Conservation (phyloP, 1,140 invertebrate genomes). For the Mya arenaria region DNA sequence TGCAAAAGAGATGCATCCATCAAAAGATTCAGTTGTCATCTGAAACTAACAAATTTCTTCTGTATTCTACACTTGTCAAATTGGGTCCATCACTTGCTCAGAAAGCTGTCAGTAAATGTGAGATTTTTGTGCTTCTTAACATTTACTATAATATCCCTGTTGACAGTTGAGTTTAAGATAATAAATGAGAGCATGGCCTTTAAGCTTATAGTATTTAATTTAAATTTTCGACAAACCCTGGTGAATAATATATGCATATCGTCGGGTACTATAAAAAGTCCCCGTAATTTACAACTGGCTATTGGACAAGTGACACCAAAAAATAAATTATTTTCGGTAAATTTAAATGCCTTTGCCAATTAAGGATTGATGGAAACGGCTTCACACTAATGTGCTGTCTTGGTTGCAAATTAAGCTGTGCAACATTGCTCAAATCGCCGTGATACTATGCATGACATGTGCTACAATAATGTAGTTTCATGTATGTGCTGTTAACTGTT, state of each 20-base stretch:
- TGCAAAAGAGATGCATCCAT: conserved; percentile 66
- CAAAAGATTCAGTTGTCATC: conserved; percentile 69
- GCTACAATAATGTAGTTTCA: no score
- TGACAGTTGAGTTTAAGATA: no score
- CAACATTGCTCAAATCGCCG: no score
- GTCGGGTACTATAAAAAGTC: neutral
- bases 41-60: conserved; percentile 74
- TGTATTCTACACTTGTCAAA: conserved; percentile 73
- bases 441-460: no score
- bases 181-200: no score
- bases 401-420: no score
- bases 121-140: conserved; percentile 50
- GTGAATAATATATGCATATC: neutral
- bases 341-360: no score
- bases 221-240: neutral
- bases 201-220: neutral
- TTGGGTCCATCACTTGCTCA: conserved; percentile 71
- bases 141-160: no score
- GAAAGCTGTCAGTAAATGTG: conserved; percentile 75
- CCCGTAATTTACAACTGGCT: neutral
- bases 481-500: no score
- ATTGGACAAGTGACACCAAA: neutral
- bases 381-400: no score
- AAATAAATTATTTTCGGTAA: no score
- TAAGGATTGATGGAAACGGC: no score